Evolutionary conservation across 2,888 invertebrate genomes (phyloP).

Genomic region (Cryptus armator): DNA sequence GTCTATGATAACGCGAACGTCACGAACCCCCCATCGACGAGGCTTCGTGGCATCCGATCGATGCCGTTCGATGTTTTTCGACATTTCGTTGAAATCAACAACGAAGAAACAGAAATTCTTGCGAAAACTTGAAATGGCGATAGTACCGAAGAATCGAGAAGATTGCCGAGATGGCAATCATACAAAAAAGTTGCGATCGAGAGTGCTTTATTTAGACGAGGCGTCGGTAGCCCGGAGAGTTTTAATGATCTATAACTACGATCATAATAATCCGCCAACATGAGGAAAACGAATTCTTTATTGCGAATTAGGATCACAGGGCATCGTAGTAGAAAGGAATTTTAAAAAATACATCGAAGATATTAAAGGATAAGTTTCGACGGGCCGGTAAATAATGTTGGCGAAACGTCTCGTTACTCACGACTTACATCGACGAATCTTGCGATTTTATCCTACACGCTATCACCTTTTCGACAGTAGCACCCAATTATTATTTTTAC

Average conservation of each 20-base stretch:
- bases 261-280: neutral
- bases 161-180: slow-evolving; percentile 3
- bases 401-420: slow-evolving; percentile 9
- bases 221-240: slow-evolving; percentile 23
- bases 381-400: neutral
- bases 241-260: slow-evolving; percentile 39
- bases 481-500: neutral
- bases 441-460: neutral
- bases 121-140: neutral
- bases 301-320: neutral
- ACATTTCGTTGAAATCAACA: neutral
- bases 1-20: slow-evolving; percentile 12
- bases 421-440: neutral
- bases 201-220: slow-evolving; percentile 65
- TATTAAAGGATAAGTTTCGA: slow-evolving; percentile 43
- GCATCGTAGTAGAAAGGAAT: neutral
- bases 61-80: neutral
- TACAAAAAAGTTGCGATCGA: slow-evolving; percentile 47
- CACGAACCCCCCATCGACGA: neutral
- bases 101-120: neutral
- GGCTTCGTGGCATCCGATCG: neutral
- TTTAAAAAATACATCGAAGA: slow-evolving; percentile 47
- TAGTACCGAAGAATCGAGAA: neutral
- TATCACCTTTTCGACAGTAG: neutral
- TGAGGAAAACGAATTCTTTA: neutral